Percentiles rank a stretch among this genome's conserved stretches.
Conservation (phyloP, 2,888 invertebrate genomes). For the Drosophila pseudotakahashii region DNA sequence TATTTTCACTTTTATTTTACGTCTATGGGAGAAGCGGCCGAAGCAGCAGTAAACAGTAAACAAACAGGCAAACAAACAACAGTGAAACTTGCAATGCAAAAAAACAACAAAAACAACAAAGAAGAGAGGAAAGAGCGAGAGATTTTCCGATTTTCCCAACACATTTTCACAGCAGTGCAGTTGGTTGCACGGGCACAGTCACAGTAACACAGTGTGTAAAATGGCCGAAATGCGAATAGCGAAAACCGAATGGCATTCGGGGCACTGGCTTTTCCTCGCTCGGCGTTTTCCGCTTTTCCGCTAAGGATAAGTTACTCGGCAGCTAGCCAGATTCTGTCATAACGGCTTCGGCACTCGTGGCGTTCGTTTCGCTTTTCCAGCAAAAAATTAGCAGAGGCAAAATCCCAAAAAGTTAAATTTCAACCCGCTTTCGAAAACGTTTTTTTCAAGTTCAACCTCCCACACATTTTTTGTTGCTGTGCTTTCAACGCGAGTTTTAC, state of each 20-base stretch:
- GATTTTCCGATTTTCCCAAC: constrained; percentile 11
- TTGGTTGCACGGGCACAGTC: constrained; percentile 12
- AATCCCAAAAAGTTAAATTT: background rate
- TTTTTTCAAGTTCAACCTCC: constrained; percentile 7
- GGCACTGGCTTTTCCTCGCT: constrained; percentile 30
- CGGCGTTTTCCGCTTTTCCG: constrained; percentile 33
- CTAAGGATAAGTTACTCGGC: constrained; percentile 72
- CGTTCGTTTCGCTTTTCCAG: constrained; percentile 64
- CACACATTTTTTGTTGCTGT: constrained; percentile 6
- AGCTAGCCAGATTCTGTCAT: constrained; percentile 76
- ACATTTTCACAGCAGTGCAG: constrained; percentile 12
- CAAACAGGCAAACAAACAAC: constrained; percentile 33
- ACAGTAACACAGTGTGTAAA: too few relatives aligned
- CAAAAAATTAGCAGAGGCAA: background rate
- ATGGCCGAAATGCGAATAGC: background rate
- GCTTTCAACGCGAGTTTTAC: constrained; percentile 1
- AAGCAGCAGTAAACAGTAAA: constrained; percentile 32
- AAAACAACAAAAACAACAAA: too few relatives aligned
- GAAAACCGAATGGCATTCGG: constrained; percentile 8
- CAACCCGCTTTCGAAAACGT: constrained; percentile 13
- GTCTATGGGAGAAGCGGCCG: background rate
- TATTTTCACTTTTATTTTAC: constrained; percentile 60
- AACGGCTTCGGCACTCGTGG: constrained; percentile 76
- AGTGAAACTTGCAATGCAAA: constrained; percentile 13
- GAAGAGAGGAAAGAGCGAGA: constrained; percentile 2